Evolutionary conservation across 2,797 vertebrate genomes (phyloP).

Genomic region (Labroides dimidiatus): DNA sequence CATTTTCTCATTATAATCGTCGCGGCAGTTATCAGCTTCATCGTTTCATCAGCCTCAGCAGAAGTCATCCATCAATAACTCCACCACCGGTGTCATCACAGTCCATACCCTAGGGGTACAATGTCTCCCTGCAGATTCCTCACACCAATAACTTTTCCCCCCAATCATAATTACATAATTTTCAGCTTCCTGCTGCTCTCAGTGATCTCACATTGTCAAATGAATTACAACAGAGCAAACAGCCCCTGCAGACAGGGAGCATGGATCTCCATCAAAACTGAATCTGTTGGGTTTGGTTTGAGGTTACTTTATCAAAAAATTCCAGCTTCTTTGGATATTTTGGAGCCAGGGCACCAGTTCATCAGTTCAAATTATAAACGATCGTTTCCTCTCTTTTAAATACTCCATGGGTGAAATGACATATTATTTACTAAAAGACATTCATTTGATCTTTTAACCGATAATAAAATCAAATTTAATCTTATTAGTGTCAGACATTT

Average conservation of each 20-base stretch:
- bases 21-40: not conserved
- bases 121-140: not conserved
- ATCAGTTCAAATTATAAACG: no score
- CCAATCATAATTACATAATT: not conserved
- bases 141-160: not conserved
- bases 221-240: not conserved
- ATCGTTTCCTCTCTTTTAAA: no score
- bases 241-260: not conserved
- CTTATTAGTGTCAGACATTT: slow-evolving; percentile 4
- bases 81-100: no score
- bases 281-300: not conserved
- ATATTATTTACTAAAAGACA: no score
- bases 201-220: not conserved
- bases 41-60: no score
- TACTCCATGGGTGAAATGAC: not conserved
- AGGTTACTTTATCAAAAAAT: not conserved
- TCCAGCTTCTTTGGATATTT: not conserved
- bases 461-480: not conserved
- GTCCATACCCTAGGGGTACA: not conserved
- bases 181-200: not conserved
- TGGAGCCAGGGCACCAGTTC: no score
- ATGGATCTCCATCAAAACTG: not conserved
- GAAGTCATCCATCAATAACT: no score
- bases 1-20: not conserved
- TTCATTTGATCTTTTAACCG: not conserved